Base-by-base conservation (phyloP, 1,140 invertebrate genomes). In the Streblospio benedicti region DNA sequence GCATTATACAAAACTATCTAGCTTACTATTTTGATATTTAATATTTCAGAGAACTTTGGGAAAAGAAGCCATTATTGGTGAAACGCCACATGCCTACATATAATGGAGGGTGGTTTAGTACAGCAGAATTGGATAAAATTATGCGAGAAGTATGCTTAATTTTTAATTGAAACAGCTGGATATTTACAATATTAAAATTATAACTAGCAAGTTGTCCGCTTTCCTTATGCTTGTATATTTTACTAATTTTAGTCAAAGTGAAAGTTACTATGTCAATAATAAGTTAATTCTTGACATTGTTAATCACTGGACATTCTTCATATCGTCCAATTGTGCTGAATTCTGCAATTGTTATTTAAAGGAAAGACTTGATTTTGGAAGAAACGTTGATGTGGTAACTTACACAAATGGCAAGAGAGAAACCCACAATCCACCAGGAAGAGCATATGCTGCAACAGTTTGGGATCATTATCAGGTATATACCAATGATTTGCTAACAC, bases 371-470 rank as follows among this genome's bases (percentile, higher is more conserved):
- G 81, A 86, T 63, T 97, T 86, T 75, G 84, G 85, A 0, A 88
- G 88, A 71, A 91, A 97, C 80, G 80, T 97, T 47, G 93, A 97
- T 79, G 82, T 97, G 12, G 94, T 93, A 2, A 86, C 85, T 4
- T 97, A 93, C 75, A 72, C 78, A 31, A 81, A 93, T 79, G 88
- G 85, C 3, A 68, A 74, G 59, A 84, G 91, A 67, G 84, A 93
- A 76, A 94, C 90, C 2, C 85, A 88, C 64, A 94, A 95, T 79
- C 88, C 87, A n/a, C 81, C 82, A 59, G 91, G 90, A 6, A 51
- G 81, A 66, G 78, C 76, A 4, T 78, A 85, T 67, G 84, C 92
- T 3, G 84, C 87, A 55, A 79, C 88, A 18, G 87, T 97, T 0
- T 96, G 93, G 92, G 90, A 93, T 76, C 90, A 85, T 76, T 97